Conservation (phyloP, 2,113 vertebrate species). For the Prionailurus bengalensis region DNA sequence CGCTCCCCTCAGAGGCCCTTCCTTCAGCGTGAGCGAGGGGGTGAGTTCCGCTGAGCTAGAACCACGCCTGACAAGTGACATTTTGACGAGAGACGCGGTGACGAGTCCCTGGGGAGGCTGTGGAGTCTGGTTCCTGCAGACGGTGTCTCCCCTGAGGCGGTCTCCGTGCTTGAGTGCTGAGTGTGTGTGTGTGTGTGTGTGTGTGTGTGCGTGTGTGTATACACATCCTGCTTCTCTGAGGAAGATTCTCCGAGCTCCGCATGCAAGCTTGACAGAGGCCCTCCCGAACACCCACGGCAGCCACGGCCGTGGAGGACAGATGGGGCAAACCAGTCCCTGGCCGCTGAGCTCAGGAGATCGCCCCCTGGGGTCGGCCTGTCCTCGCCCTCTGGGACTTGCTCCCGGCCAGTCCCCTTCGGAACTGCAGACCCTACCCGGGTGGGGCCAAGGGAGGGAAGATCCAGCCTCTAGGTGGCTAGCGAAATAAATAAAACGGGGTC, state of each 20-base stretch:
- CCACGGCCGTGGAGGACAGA: not conserved
- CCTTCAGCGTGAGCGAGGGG: constrained; percentile 51
- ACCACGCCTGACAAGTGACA: constrained; percentile 80
- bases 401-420: not conserved
- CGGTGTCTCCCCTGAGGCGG: constrained; percentile 84
- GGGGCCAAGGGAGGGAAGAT: not conserved
- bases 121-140: constrained; percentile 84
- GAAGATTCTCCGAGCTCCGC: constrained; percentile 51
- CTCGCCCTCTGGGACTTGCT: not conserved
- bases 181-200: constrained; percentile 75
- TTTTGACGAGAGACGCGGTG: constrained; percentile 67
- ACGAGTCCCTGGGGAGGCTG: constrained; percentile 80
- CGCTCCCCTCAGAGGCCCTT: constrained; percentile 69
- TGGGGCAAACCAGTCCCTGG: not conserved
- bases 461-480: not conserved
- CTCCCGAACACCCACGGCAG: not conserved
- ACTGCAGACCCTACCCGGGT: not conserved
- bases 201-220: not conserved
- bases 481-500: not conserved
- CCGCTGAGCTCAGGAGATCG: not conserved
- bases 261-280: constrained; percentile 52
- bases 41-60: constrained; percentile 74
- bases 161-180: constrained; percentile 64
- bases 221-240: constrained; percentile 62
- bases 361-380: not conserved